Base-by-base conservation (phyloP, 2,797 vertebrate species). In the Enteromius argenteus region DNA sequence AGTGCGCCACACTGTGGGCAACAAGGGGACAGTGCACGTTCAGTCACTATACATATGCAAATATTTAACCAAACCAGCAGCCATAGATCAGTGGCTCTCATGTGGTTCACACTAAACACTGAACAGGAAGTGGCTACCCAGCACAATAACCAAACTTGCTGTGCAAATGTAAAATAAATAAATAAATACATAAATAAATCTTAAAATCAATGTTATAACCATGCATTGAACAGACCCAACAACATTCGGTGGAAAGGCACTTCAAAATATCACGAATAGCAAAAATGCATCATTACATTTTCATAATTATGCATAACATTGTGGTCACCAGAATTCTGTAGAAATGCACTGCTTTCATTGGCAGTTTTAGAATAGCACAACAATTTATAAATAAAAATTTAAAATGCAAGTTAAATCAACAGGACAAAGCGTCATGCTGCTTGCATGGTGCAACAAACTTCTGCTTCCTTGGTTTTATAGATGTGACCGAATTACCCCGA, bases 1-100 rank as follows among this genome's bases (percentile, higher is more conserved):
- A 84, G 27, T 72, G 44, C 82, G 1, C 87, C 89, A 84, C 71
- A 88, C 82, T 53, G 85, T 88, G 90, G 86, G n/a, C 46, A 58
- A 19, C 11, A 84, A 30, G 14, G 7, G 35, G 37, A n/a, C 27
- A 13, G 13, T 14, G 14, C 21, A 23, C 39, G 5, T 17, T 5
- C 21, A 76, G 42, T 27, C 35, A n/a, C 53, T 75, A 23, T 27
- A 35, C 37, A 42, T 14, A 7, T 53, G 49, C 14, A 17, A 53
- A 75, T 14, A 74, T 53, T 21, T 3, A n/a, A n/a, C 9, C 15
- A 74, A 17, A 60, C 14, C 74, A 42, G 14, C 53, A 23, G 1
- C n/a, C 53, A 27, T 17, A 27, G 51, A 58, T 13, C 27, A 35
- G 71, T 21, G 46, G 9, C 8, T 32, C 23, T 49, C 30, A 19